Conservation (phyloP, 2,888 invertebrate genomes). For the Scaptomyza parva region DNA sequence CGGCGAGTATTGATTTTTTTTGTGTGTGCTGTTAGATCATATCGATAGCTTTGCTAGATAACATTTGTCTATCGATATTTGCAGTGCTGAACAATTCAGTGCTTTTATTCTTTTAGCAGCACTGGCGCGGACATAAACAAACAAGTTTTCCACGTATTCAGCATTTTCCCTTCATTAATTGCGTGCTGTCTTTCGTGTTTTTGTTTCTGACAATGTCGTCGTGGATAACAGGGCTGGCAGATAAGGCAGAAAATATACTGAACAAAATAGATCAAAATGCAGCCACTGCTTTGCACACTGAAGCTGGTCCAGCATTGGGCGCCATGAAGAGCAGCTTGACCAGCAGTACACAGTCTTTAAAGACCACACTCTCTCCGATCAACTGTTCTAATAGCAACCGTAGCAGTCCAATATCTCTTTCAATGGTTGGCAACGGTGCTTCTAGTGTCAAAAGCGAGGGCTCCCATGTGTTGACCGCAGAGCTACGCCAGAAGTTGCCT, state of each 20-base stretch:
- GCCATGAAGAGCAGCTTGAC: slow-evolving; percentile 65
- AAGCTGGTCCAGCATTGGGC: slow-evolving; percentile 52
- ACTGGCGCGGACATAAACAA: slow-evolving; percentile 49
- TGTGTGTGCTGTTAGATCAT: slow-evolving; percentile 32
- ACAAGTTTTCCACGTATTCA: slow-evolving; percentile 47
- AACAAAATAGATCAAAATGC: slow-evolving; percentile 91
- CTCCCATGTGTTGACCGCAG: slow-evolving; percentile 42
- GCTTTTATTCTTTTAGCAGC: not conserved
- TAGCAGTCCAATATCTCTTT: slow-evolving; percentile 44
- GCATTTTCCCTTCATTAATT: slow-evolving; percentile 15
- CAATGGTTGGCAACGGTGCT: slow-evolving; percentile 38
- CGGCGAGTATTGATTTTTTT: slow-evolving; percentile 76
- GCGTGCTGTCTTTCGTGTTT: slow-evolving; percentile 2
- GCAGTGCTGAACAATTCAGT: slow-evolving; percentile 13
- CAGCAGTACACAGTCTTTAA: slow-evolving; percentile 73
- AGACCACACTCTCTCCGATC: slow-evolving; percentile 69
- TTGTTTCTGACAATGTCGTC: slow-evolving; percentile 86
- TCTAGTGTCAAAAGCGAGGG: slow-evolving; percentile 65
- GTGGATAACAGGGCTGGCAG: slow-evolving; percentile 91
- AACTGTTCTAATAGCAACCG: slow-evolving; percentile 35
- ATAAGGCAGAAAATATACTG: slow-evolving; percentile 90
- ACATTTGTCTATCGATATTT: slow-evolving; percentile 22
- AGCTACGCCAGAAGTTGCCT: slow-evolving; percentile 51
- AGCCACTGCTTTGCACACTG: slow-evolving; percentile 86
- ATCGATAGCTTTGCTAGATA: slow-evolving; percentile 28